Evolutionary conservation across 2,113 vertebrate species (phyloP).

Genomic region (Amphiprion percula): DNA sequence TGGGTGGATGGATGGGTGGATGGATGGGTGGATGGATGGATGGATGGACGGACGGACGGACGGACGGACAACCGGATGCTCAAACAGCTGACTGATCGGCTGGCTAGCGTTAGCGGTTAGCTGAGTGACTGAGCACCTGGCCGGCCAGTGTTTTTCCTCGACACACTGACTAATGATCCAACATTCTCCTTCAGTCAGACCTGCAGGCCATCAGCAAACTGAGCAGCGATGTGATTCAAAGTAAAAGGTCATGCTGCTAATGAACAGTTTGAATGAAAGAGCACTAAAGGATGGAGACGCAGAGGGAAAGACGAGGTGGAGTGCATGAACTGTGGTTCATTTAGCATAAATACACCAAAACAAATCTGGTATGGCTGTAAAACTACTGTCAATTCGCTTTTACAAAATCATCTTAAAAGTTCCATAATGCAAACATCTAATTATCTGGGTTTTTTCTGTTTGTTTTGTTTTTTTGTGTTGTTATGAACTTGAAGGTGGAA

Average conservation of each 20-base stretch:
- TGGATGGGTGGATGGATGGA: background rate
- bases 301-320: background rate
- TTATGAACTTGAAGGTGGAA: no score
- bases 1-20: no score
- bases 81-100: constrained; percentile 33
- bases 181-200: constrained; percentile 20
- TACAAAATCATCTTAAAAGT: background rate
- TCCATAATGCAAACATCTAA: background rate
- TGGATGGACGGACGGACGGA: constrained; percentile 1
- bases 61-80: background rate
- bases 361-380: background rate
- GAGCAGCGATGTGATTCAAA: constrained; percentile 47
- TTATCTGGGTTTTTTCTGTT: background rate
- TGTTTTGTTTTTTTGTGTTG: no score
- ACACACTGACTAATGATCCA: constrained; percentile 47
- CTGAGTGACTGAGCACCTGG: constrained; percentile 30
- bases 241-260: constrained; percentile 57
- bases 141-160: background rate
- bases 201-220: constrained; percentile 27
- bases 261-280: constrained; percentile 29
- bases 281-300: constrained; percentile 11
- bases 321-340: background rate
- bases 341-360: background rate
- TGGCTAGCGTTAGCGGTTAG: constrained; percentile 5
- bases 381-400: background rate